Evolutionary conservation across 1,140 invertebrate species (phyloP), one percentile per base, ranked within the genome.

Genomic region (Camponotus vicinus): DNA sequence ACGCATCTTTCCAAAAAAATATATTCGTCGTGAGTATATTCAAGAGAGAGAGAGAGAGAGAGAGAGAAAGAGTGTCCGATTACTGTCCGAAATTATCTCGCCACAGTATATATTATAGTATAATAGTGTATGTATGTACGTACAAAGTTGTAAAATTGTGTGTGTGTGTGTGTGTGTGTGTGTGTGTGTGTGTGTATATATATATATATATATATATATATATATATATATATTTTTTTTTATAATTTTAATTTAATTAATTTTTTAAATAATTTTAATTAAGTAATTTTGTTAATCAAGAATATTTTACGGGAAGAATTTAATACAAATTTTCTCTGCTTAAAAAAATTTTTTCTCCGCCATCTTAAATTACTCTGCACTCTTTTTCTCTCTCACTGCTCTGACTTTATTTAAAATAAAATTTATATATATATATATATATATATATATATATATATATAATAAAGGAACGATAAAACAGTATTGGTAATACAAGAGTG

Each of bases 1-100:
- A 52, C 8, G 70, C 11, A 5, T 77, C 55, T 83, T 77, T 64
- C 69, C 69, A 11, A 77, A 84, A 27, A 87, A 87, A 77, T 52
- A 45, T 45, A 11, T 13, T 55, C 55, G 66, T 64, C 7, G 9
- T 2, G 40, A 7, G 55, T 49, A 45, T 82, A n/a, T 11, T n/a
- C 57, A 34, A 27, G 69, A 73, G 73, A 71, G 42, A 7, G 42
- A 5, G 9, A 63, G 32, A 70, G 66, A 27, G 69, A 73, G 73
- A 71, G 42, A 7, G 42, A 5, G 9, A 70, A 9, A 70, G 32
- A 70, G 66, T 83, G 21, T 70, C 49, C 37, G 57, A 27, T 76
- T 63, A 85, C 34, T 32, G 55, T n/a, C 9, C 6, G 34, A 76
- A 2, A n/a, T 21, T 76, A 52, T 15, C 49, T 13, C 73, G 7